Percentiles rank a stretch among this genome's conserved stretches.
phyloP scores from a whole-genome alignment of 1,140 invertebrate genomes.

The Neocloeon triangulifer region DNA sequence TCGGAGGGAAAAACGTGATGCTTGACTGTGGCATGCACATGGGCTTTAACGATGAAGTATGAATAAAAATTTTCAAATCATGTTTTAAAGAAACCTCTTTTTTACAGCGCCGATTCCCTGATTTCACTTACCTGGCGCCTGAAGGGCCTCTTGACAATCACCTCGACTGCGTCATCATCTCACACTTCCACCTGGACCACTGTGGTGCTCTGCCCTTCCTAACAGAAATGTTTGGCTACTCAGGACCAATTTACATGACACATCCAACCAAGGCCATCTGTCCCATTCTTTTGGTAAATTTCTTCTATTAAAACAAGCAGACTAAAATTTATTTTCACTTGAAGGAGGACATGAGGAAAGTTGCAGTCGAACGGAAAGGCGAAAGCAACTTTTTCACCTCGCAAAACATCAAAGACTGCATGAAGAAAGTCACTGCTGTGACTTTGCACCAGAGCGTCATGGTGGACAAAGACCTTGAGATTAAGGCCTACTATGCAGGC shows the following conservation, averaged over 20 bases:
- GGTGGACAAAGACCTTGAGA: constrained; percentile 92
- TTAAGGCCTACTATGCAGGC: constrained; percentile 98
- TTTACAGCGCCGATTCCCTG: constrained; percentile 72
- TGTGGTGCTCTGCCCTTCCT: constrained; percentile 96
- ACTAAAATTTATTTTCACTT: constrained; percentile 15
- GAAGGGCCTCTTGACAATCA: constrained; percentile 77
- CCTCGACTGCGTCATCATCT: constrained; percentile 97
- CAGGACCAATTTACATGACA: constrained; percentile 99
- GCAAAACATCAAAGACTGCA: constrained; percentile 97
- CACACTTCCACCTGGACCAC: constrained; percentile 99
- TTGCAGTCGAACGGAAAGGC: constrained; percentile 91
- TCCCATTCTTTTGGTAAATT: constrained; percentile 70
- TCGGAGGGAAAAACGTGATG: constrained; percentile 99
- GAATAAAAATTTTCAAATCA: no score
- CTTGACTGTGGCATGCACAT: constrained; percentile 99
- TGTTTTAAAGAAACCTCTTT: constrained; percentile 8
- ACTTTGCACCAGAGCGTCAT: constrained; percentile 94
- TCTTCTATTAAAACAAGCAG: neutral
- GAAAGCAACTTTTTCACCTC: constrained; percentile 98
- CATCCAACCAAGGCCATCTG: constrained; percentile 99
- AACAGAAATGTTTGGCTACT: constrained; percentile 95
- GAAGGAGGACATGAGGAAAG: constrained; percentile 51
- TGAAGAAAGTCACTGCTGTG: constrained; percentile 96
- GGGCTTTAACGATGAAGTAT: constrained; percentile 92
- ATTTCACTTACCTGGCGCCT: constrained; percentile 85